Conservation (phyloP, 2,113 vertebrate genomes). For the Pygoscelis antarcticus region DNA sequence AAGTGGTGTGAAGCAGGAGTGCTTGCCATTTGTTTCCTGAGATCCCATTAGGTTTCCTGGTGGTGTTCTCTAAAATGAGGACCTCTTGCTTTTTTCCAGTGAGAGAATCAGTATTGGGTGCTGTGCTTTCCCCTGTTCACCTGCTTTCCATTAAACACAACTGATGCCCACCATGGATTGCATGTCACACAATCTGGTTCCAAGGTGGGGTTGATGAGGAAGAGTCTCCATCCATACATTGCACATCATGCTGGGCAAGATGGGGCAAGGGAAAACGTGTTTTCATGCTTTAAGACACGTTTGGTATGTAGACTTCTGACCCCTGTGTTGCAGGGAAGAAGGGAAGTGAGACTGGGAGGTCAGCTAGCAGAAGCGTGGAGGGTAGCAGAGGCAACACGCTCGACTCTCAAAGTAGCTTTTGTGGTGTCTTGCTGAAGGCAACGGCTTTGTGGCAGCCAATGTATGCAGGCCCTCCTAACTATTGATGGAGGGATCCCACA, state of each 20-base stretch:
- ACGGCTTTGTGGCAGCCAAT: background rate
- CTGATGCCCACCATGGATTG: background rate
- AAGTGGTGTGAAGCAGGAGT: background rate
- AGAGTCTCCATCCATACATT: background rate
- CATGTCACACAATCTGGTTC: background rate
- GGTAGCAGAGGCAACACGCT: background rate
- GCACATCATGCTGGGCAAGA: background rate
- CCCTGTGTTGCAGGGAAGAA: background rate
- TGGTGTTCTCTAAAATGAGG: background rate
- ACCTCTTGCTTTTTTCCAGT: background rate
- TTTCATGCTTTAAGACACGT: background rate
- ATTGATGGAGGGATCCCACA: background rate
- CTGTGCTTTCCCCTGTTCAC: background rate
- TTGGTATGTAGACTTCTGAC: background rate
- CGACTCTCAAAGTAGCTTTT: rapidly evolving
- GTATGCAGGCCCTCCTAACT: background rate
- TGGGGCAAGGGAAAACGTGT: rapidly evolving
- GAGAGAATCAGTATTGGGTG: background rate
- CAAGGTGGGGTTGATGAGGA: background rate
- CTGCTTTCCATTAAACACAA: background rate
- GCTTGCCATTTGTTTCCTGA: background rate
- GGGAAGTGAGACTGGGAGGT: background rate
- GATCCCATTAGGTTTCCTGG: background rate
- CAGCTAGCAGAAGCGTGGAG: background rate
- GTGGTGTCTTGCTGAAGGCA: background rate